Base-by-base conservation (phyloP, 2,113 vertebrate species). In the Ceyx margarethae region DNA sequence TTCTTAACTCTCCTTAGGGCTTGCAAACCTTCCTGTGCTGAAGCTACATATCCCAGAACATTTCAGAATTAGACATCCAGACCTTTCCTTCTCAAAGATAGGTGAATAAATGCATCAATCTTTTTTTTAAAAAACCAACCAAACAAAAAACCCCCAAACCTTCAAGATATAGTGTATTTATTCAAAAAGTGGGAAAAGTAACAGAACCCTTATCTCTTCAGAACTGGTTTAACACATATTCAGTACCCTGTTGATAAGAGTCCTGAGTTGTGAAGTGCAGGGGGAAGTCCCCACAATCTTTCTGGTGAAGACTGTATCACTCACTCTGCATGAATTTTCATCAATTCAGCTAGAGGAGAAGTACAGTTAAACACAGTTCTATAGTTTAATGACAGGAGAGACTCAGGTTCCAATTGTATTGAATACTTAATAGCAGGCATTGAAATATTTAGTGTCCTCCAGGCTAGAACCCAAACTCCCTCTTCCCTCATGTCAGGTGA, bases 361-460 rank as follows among this genome's bases (percentile, higher is more conserved):
- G 5, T 25, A 81, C 53, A 85, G n/a, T 94, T 94, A 85, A 94
- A 91, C 37, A 91, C 33, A 66, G 28, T 85, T 87, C 58, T 82
- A 26, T 50, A 69, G 50, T 51, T 94, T 76, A 91, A 85, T 57
- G 69, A 72, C n/a, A 57, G 13, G 31, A 81, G 31, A 84, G 50
- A 89, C 42, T 87, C 16, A 10, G 45, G 78, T 93, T 94, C 35
- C 71, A 31, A 62, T 37, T 2, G 5, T 50, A 72, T 35, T 85
- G 66, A 92, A 76, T 92, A 89, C 74, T 92, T 94, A 82, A 92
- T 62, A 80, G 10, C 28, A 80, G 6, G 15, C 66, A 92, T 80
- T 95, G 75, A 92, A 95, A 95, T 91, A 94, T 89, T 95, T 87
- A 94, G 75, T 20, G 31, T 37, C 71, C 78, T 87, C 37, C 37